phyloP scores from a whole-genome alignment of 2,113 vertebrate species.

The Piaya cayana region DNA sequence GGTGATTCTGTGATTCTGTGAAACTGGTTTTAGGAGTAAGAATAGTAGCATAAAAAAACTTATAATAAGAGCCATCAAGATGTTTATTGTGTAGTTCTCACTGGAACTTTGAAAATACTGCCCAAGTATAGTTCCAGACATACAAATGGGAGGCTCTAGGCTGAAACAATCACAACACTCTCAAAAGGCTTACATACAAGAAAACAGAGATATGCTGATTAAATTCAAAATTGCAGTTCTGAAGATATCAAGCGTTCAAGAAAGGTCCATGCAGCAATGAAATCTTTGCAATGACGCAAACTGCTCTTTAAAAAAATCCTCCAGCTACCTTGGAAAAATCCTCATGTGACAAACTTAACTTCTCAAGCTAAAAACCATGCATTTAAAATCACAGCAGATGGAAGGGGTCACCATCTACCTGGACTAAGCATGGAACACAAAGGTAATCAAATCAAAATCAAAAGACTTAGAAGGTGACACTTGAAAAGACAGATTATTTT shows the following conservation, averaged over 20 bases:
- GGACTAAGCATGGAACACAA: not conserved
- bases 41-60: not conserved
- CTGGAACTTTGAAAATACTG: not conserved
- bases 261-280: not conserved
- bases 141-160: not conserved
- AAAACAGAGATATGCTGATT: not conserved
- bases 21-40: not conserved
- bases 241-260: not conserved
- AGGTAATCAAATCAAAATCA: not conserved
- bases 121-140: not conserved
- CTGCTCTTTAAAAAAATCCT: not conserved
- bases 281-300: not conserved
- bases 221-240: not conserved
- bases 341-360: not conserved
- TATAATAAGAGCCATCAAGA: not conserved
- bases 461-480: not conserved
- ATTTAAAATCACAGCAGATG: not conserved
- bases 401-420: not conserved
- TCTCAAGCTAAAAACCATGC: not conserved
- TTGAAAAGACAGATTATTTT: not conserved
- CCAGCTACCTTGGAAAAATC: not conserved
- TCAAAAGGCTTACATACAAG: not conserved
- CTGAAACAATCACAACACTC: not conserved
- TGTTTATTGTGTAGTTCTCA: not conserved
- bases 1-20: no score